phyloP scores from a whole-genome alignment of 2,113 vertebrate genomes.

The Istiophorus platypterus region DNA sequence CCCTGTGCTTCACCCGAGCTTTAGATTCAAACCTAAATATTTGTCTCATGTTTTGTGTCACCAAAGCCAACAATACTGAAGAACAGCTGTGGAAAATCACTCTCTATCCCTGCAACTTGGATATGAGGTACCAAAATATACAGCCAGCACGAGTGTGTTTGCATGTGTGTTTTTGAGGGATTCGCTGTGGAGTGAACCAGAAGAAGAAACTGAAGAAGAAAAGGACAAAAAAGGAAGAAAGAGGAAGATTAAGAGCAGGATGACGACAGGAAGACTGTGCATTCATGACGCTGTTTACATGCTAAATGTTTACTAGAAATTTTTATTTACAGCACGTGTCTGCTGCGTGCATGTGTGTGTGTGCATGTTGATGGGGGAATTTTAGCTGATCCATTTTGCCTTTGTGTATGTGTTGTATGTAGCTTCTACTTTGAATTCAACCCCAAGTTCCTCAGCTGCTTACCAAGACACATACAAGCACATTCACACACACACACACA shows the following conservation, averaged over 20 bases:
- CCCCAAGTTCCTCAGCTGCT: constrained; percentile 22
- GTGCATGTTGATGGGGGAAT: not conserved
- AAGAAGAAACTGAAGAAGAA: too few species aligned
- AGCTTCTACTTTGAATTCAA: too few species aligned
- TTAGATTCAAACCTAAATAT: constrained; percentile 36
- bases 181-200: too few species aligned
- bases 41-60: constrained; percentile 14
- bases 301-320: too few species aligned
- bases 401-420: constrained; percentile 41
- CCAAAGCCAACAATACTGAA: not conserved
- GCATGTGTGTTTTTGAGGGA: not conserved
- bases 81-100: constrained; percentile 6
- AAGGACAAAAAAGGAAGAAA: too few species aligned
- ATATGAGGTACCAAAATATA: not conserved
- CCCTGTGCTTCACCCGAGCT: not conserved
- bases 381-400: too few species aligned
- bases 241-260: too few species aligned
- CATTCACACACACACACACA: constrained; percentile 51
- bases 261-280: too few species aligned
- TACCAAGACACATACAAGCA: constrained; percentile 1
- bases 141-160: not conserved
- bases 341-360: too few species aligned
- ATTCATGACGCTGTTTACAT: too few species aligned
- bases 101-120: not conserved
- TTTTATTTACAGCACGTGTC: too few species aligned